These are phyloP conservation scores for Thermophis baileyi DNA, from an alignment of 2,113 vertebrate genomes.

Conservation along the genomic window DNA sequence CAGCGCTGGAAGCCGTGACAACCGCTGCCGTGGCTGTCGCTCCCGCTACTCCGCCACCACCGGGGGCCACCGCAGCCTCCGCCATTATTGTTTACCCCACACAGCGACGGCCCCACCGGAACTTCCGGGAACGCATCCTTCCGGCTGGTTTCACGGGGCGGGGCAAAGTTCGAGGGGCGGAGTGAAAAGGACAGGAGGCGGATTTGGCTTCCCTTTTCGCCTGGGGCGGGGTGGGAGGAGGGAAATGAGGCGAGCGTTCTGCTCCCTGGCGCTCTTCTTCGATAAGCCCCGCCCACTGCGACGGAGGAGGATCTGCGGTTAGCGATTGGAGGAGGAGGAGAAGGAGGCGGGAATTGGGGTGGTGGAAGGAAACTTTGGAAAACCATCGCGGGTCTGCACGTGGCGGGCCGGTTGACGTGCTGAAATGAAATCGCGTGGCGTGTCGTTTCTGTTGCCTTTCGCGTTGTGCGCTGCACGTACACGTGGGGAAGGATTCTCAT, in stretches of 20 bases:
- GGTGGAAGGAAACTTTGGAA: background rate
- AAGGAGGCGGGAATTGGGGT: background rate
- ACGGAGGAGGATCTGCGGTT: background rate
- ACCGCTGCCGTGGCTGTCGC: conserved; percentile 36
- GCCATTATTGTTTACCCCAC: conserved; percentile 78
- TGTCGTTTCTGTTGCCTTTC: background rate
- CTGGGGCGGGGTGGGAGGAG: background rate
- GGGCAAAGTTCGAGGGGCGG: background rate
- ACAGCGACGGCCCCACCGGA: conserved; percentile 67
- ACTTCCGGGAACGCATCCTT: conserved; percentile 76
- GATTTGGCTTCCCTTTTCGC: background rate
- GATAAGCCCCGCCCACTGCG: background rate
- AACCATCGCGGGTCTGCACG: background rate
- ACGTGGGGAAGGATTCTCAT: background rate
- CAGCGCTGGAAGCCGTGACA: conserved; percentile 6
- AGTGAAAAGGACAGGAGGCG: background rate
- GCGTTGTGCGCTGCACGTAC: background rate
- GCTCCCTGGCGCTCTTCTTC: background rate
- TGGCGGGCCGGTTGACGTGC: background rate
- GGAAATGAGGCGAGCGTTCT: background rate
- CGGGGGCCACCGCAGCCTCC: conserved; percentile 72
- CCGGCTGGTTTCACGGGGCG: conserved; percentile 49
- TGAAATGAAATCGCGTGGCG: background rate
- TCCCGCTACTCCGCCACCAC: conserved; percentile 54
- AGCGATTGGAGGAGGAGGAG: background rate